phyloP scores from a whole-genome alignment of 2,888 invertebrate genomes.

The Trichacis sp. region DNA sequence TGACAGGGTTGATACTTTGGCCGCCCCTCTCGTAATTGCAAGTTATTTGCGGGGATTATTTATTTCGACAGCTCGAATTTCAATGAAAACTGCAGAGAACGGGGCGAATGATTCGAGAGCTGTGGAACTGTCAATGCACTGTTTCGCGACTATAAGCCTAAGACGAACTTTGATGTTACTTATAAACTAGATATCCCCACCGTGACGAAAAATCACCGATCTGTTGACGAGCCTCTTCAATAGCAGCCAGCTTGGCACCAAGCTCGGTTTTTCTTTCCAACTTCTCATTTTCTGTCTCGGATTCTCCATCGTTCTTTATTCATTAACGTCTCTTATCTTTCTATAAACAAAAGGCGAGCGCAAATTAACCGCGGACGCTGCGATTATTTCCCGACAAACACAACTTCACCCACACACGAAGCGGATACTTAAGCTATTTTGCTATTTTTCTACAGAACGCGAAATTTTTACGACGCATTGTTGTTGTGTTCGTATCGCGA shows the following conservation, averaged over 20 bases:
- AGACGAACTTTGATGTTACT: constrained; percentile 59
- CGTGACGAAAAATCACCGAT: constrained; percentile 52
- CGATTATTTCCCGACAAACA: too few relatives aligned
- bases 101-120: constrained; percentile 11
- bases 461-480: too few relatives aligned
- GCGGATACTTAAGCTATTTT: too few relatives aligned
- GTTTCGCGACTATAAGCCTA: constrained; percentile 66
- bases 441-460: too few relatives aligned
- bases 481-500: too few relatives aligned
- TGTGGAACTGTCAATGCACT: constrained; percentile 54
- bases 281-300: not conserved
- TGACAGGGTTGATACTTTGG: too few relatives aligned
- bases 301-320: not conserved
- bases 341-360: too few relatives aligned
- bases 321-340: not conserved
- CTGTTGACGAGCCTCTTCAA: constrained; percentile 64
- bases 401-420: too few relatives aligned
- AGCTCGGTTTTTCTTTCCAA: constrained; percentile 43
- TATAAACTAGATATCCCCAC: constrained; percentile 67
- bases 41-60: too few relatives aligned
- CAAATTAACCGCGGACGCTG: too few relatives aligned
- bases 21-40: too few relatives aligned
- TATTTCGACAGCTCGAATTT: not conserved
- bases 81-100: not conserved
- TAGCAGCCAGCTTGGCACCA: constrained; percentile 68